Evolutionary conservation across 2,797 vertebrate species (phyloP), one percentile per base, ranked within the genome.

Genomic region (Microctenopoma stevenorrisi): DNA sequence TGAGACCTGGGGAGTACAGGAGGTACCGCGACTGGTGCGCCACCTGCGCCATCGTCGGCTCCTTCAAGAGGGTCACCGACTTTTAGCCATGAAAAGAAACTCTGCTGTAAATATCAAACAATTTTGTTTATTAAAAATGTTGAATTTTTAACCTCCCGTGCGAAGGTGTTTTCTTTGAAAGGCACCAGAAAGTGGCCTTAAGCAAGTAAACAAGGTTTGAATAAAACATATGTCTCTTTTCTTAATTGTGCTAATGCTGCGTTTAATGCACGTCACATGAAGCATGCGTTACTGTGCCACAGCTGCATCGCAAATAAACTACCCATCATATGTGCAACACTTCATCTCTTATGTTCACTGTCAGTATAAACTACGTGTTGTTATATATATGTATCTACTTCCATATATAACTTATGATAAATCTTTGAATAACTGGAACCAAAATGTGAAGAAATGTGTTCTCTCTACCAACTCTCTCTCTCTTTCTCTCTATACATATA

Each of bases 11-110:
- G 2, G 94, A 94, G 86, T 95, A 94, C 91, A 80, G 94, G 87
- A 90, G 92, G 77, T 95, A 93, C 80, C 91, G 93, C 2, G 94
- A 95, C 83, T 95, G 94, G 94, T 92, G 93, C 43, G 93, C 93
- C 72, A 94, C 92, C 68, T 94, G 92, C 40, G 92, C 94, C 84
- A 93, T 94, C 30, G 88, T 95, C 0, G 94, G 94, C 49, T 95
- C 94, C 78, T 95, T 95, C 83, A 92, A 92, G 82, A 91, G 94
- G 79, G 93, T 95, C 87, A 93, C 86, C 3, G 94, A 94, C 51
- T 94, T 92, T 89, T 94, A 94, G 91, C 82, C 87, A 91, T 89
- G 49, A 64, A 84, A 49, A 55, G 33, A 81, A 83, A 80, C 67
- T 64, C 83, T 87, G 79, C 89, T 94, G 92, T 93, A 92, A 91